Base-by-base conservation (phyloP, 2,888 invertebrate genomes). In the Melinopterus prodromus region DNA sequence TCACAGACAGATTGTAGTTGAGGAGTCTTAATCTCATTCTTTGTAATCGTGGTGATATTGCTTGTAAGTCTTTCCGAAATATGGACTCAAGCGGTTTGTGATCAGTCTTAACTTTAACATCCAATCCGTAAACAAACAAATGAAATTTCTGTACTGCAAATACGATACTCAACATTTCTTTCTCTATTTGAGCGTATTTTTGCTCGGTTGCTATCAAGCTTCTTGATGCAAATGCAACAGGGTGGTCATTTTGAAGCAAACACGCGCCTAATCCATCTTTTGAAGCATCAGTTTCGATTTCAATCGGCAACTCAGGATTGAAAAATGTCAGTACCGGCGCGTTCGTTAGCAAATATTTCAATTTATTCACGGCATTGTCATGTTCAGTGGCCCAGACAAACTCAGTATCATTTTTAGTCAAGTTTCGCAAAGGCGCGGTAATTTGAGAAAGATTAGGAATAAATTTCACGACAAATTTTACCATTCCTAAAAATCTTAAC, bases 1-100 rank as follows among this genome's bases (percentile, higher is more conserved):
- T 78, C 1, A 87, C 81, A 69, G 81, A 82, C 6, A 86, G 79
- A 77, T 85, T 81, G 81, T 85, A 86, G 14, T 80, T 82, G 72
- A 85, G 26, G 9, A 87, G 77, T 77, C 81, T 83, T 36, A 86
- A 80, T 12, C 84, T 77, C 83, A 87, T 86, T 80, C 85, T 81
- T 80, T 86, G 86, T 70, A 87, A 80, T 71, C 86, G 77, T 6
- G 83, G 79, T 12, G 86, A 84, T 16, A 83, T 80, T 53, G 82
- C 78, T 70, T 80, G 79, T 9, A 86, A 80, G 77, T 83, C 77
- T 81, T 85, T 85, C 80, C 84, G 83, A 80, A 86, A 85, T 76
- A 87, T 83, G n/a, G 84, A 12, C 71, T 84, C 86, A 14, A 87
- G 79, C 0, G 86, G 87, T 78, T 86, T 86, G 76, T 88, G 86